Conservation (phyloP, 1,140 invertebrate species). For the Pogonognathellus flavescens region DNA sequence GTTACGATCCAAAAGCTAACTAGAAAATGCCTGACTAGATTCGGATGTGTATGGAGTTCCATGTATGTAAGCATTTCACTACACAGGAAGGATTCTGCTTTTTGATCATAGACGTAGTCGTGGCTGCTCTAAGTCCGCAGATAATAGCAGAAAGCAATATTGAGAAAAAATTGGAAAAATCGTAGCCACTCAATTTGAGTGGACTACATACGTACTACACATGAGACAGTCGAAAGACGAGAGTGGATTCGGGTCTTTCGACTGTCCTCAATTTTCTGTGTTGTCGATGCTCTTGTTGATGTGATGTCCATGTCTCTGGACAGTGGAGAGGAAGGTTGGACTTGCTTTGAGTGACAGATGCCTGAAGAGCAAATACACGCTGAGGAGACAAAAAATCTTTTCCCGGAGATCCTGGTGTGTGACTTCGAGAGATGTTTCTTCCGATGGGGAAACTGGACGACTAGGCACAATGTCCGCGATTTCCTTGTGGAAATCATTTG, state of each 20-base stretch:
- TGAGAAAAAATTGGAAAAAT: not conserved
- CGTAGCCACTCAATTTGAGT: constrained; percentile 12
- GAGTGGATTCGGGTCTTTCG: constrained; percentile 12
- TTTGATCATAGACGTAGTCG: too few species aligned
- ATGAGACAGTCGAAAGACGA: not conserved
- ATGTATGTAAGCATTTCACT: not conserved
- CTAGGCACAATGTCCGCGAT: not conserved
- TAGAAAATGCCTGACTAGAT: constrained; percentile 34
- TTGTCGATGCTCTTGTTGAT: constrained; percentile 1
- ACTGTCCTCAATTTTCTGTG: constrained; percentile 12
- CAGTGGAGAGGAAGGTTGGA: not conserved
- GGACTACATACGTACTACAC: not conserved
- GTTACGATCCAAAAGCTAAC: constrained; percentile 28
- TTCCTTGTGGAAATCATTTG: not conserved
- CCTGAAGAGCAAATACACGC: not conserved
- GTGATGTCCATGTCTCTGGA: not conserved
- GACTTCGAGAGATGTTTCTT: constrained; percentile 24
- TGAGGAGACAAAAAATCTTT: constrained; percentile 11
- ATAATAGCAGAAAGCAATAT: not conserved
- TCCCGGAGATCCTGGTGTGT: constrained; percentile 3
- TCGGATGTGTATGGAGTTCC: not conserved
- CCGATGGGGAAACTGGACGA: constrained; percentile 13
- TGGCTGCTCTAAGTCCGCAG: too few species aligned
- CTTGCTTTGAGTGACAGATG: not conserved
- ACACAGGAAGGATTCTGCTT: not conserved